These are phyloP conservation scores for Tetheella fluctuosa DNA, from an alignment of 2,888 invertebrate species.

Conservation along the genomic window DNA sequence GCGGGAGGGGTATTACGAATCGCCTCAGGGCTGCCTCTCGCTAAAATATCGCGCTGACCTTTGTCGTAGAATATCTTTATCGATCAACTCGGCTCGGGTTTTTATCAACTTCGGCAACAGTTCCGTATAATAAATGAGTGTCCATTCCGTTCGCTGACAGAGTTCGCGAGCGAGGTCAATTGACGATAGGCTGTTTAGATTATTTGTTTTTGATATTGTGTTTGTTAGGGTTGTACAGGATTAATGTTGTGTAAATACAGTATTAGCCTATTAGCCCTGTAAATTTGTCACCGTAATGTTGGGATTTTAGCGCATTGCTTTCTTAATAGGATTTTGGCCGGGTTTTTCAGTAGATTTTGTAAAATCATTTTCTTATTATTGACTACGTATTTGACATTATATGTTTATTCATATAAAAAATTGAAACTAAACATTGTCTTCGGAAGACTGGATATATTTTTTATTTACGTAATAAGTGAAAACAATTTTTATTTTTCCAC, in stretches of 20 bases:
- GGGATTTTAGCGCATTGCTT: neutral
- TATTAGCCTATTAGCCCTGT: neutral
- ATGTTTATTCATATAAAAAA: too few relatives aligned
- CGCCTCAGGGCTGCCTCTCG: conserved; percentile 25
- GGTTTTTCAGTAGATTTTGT: too few relatives aligned
- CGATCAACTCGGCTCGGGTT: conserved; percentile 25
- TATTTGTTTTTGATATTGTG: conserved; percentile 7
- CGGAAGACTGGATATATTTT: too few relatives aligned
- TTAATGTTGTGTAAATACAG: conserved; percentile 2
- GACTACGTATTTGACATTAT: too few relatives aligned
- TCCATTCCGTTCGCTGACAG: conserved; percentile 34
- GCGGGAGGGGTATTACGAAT: conserved; percentile 53
- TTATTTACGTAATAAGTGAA: too few relatives aligned
- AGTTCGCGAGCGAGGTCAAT: conserved; percentile 10
- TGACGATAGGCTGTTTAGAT: conserved; percentile 6
- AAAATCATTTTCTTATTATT: too few relatives aligned
- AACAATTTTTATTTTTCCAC: too few relatives aligned
- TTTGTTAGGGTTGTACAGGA: neutral
- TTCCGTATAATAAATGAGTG: conserved; percentile 40
- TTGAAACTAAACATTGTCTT: too few relatives aligned
- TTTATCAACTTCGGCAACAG: conserved; percentile 52
- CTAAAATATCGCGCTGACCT: conserved; percentile 39
- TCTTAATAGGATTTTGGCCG: too few relatives aligned
- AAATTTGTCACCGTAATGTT: neutral
- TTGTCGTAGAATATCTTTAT: conserved; percentile 16